phyloP scores from a whole-genome alignment of 1,140 invertebrate species.

The Ceratina australensis region DNA sequence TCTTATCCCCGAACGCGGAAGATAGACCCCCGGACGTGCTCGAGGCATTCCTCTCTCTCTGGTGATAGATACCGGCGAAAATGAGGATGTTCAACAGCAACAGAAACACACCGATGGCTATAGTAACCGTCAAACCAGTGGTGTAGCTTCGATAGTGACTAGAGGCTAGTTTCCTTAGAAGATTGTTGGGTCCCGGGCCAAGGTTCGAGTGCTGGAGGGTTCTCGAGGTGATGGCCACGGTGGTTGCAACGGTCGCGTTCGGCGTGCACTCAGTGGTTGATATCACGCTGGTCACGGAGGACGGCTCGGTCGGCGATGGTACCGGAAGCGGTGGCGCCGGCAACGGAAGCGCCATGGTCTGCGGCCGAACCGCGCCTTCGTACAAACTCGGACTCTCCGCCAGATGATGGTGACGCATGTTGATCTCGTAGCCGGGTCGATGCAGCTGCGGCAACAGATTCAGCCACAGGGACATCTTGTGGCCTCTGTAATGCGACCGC shows the following conservation, averaged over 20 bases:
- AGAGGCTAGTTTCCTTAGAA: conserved; percentile 86
- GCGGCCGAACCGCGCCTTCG: conserved; percentile 86
- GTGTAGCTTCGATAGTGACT: conserved; percentile 93
- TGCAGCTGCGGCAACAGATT: conserved; percentile 94
- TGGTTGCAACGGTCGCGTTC: conserved; percentile 75
- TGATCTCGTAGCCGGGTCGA: conserved; percentile 87
- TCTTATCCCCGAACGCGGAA: conserved; percentile 81
- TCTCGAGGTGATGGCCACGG: conserved; percentile 72
- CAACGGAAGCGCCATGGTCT: conserved; percentile 83
- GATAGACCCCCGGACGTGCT: conserved; percentile 74
- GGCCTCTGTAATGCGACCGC: conserved; percentile 91
- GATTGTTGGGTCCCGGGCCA: conserved; percentile 81
- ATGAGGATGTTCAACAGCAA: conserved; percentile 95
- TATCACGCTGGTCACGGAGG: conserved; percentile 66
- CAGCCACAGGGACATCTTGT: conserved; percentile 95
- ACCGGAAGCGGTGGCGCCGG: conserved; percentile 77
- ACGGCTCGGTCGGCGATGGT: conserved; percentile 77
- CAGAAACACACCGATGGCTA: conserved; percentile 93
- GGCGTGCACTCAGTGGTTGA: conserved; percentile 76
- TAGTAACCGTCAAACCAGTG: conserved; percentile 94
- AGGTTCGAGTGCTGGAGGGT: conserved; percentile 68
- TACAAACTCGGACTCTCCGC: conserved; percentile 85
- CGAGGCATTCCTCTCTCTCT: conserved; percentile 84
- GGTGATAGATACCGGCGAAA: conserved; percentile 96
- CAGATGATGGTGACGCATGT: conserved; percentile 88